Evolutionary conservation across 2,888 invertebrate species (phyloP).

Genomic region (Ommatoiulus sabulosus): DNA sequence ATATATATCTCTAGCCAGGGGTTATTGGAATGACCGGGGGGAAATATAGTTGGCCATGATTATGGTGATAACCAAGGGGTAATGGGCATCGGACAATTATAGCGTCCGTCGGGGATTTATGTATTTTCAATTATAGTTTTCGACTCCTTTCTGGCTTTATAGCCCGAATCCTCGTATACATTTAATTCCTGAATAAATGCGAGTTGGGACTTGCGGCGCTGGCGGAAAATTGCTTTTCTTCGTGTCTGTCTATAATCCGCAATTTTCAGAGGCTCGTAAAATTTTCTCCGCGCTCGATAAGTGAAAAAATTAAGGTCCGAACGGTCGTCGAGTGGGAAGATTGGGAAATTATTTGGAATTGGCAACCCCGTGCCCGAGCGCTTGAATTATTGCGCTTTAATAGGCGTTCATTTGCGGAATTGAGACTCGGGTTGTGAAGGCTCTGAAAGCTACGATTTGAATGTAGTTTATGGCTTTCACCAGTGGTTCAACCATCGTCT

Average conservation of each 20-base stretch:
- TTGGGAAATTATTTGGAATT: neutral
- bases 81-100: constrained; percentile 24
- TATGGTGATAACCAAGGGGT: constrained; percentile 34
- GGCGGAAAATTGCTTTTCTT: constrained; percentile 22
- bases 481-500: too few species aligned
- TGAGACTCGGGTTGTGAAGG: neutral
- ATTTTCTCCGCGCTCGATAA: neutral
- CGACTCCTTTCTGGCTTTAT: constrained; percentile 27
- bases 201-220: neutral
- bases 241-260: constrained; percentile 17
- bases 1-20: neutral
- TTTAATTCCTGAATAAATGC: constrained; percentile 34
- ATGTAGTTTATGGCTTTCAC: neutral
- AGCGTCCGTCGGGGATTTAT: constrained; percentile 34
- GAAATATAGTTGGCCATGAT: constrained; percentile 10
- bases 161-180: neutral
- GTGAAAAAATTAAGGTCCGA: constrained; percentile 25
- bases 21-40: constrained; percentile 25
- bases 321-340: neutral
- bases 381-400: constrained; percentile 21
- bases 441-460: neutral
- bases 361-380: neutral
- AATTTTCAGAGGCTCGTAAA: constrained; percentile 7
- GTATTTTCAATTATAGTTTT: constrained; percentile 34
- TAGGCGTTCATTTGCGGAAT: neutral